Percentiles rank a stretch among this genome's conserved stretches.
Evolutionary conservation across 2,888 invertebrate genomes (phyloP).

Genomic region (Drosophila seclusa): DNA sequence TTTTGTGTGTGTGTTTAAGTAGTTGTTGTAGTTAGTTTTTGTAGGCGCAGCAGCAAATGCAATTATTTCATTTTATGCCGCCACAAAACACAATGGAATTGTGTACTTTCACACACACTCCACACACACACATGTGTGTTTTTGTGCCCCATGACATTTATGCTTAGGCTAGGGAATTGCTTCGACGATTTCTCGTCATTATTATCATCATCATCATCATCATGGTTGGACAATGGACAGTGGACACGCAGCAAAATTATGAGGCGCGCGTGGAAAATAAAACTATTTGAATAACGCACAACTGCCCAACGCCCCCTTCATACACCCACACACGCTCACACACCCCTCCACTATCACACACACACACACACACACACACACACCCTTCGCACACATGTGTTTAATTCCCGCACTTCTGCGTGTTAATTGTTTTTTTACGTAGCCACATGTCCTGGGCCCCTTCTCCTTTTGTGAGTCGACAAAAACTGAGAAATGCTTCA

Average conservation of each 20-base stretch:
- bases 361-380: neutral
- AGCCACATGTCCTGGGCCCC: constrained; percentile 59
- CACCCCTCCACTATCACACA: neutral
- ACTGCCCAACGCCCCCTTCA: constrained; percentile 26
- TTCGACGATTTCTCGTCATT: constrained; percentile 23
- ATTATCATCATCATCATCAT: constrained; percentile 38
- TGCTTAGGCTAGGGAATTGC: constrained; percentile 58
- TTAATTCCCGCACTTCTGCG: constrained; percentile 32
- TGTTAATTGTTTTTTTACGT: constrained; percentile 68
- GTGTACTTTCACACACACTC: neutral
- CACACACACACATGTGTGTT: constrained; percentile 1
- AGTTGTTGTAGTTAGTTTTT: constrained; percentile 30
- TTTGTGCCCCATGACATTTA: constrained; percentile 55
- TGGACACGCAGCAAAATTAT: constrained; percentile 56
- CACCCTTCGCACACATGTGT: constrained; percentile 28
- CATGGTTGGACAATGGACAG: constrained; percentile 49
- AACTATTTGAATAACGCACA: constrained; percentile 78
- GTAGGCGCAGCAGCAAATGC: constrained; percentile 75
- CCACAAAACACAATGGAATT: constrained; percentile 43
- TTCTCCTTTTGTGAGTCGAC: constrained; percentile 9
- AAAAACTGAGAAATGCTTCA: constrained; percentile 48
- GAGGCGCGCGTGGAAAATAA: constrained; percentile 63
- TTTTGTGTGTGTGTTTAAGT: constrained; percentile 4
- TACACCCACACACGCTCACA: constrained; percentile 10
- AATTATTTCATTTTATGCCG: constrained; percentile 71